phyloP scores from a whole-genome alignment of 2,888 invertebrate genomes.

The Dryobotodes eremita region DNA sequence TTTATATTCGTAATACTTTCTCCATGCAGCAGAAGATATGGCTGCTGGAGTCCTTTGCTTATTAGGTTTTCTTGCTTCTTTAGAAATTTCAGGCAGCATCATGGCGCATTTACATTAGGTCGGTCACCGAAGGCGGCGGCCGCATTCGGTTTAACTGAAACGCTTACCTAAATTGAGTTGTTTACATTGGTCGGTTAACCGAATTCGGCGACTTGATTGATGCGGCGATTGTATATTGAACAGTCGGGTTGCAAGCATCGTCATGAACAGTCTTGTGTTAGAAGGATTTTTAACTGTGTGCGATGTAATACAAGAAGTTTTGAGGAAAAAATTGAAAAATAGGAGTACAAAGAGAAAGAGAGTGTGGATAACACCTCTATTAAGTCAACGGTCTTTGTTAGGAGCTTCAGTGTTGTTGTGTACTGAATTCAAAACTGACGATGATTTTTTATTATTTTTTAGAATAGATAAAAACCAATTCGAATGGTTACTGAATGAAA shows the following conservation, averaged over 20 bases:
- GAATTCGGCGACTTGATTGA: constrained; percentile 51
- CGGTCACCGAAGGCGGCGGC: constrained; percentile 54
- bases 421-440: background rate
- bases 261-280: constrained; percentile 42
- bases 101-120: background rate
- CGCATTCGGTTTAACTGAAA: constrained; percentile 56
- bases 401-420: constrained; percentile 42
- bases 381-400: constrained; percentile 43
- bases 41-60: too few relatives aligned
- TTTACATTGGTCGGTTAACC: constrained; percentile 53
- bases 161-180: constrained; percentile 52
- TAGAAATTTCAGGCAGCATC: too few relatives aligned
- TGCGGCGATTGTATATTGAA: constrained; percentile 49
- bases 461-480: constrained; percentile 5
- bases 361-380: constrained; percentile 40
- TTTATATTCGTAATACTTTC: too few relatives aligned
- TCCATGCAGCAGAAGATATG: too few relatives aligned
- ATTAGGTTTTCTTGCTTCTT: too few relatives aligned
- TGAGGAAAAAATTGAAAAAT: constrained; percentile 29
- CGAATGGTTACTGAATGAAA: constrained; percentile 41
- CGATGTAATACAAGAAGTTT: constrained; percentile 27
- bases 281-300: constrained; percentile 40
- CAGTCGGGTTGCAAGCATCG: constrained; percentile 47
- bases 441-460: background rate
- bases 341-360: constrained; percentile 35